Percentiles rank a stretch among this genome's conserved stretches.
phyloP scores from a whole-genome alignment of 2,888 invertebrate species.

The Pantelozetes paolii region DNA sequence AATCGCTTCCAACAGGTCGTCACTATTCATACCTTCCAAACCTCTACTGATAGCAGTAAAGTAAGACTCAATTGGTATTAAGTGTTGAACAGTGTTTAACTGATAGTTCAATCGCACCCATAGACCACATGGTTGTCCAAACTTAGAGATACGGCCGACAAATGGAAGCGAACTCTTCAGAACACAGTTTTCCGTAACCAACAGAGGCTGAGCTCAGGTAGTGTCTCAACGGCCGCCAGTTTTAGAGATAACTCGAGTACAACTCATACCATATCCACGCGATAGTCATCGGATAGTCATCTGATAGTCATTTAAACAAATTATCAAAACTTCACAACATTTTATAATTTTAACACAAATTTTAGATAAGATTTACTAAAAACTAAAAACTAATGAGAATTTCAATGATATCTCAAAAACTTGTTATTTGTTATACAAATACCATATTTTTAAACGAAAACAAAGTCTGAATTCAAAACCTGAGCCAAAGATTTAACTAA shows the following conservation, averaged over 20 bases:
- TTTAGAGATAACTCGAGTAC: constrained; percentile 36
- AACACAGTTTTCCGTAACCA: constrained; percentile 52
- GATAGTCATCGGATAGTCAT: neutral
- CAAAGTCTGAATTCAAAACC: too few relatives aligned
- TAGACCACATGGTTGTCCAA: constrained; percentile 57
- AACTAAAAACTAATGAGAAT: too few relatives aligned
- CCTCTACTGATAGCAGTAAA: constrained; percentile 53
- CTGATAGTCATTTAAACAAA: neutral
- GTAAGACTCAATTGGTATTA: constrained; percentile 48
- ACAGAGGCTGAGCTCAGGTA: constrained; percentile 38
- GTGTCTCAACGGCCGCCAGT: constrained; percentile 41
- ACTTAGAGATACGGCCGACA: constrained; percentile 57
- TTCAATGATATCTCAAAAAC: too few relatives aligned
- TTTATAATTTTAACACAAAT: neutral
- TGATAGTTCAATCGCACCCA: neutral
- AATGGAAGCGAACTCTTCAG: constrained; percentile 56
- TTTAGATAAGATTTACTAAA: too few relatives aligned
- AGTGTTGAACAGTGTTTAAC: neutral
- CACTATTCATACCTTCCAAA: constrained; percentile 56
- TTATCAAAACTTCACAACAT: neutral
- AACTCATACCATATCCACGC: constrained; percentile 28
- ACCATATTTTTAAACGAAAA: too few relatives aligned
- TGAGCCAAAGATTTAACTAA: too few relatives aligned
- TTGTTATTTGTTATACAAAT: too few relatives aligned
- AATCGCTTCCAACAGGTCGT: constrained; percentile 56